These are phyloP conservation scores for Plemyria rubiginata DNA, from an alignment of 2,888 invertebrate genomes.

Conservation along the genomic window DNA sequence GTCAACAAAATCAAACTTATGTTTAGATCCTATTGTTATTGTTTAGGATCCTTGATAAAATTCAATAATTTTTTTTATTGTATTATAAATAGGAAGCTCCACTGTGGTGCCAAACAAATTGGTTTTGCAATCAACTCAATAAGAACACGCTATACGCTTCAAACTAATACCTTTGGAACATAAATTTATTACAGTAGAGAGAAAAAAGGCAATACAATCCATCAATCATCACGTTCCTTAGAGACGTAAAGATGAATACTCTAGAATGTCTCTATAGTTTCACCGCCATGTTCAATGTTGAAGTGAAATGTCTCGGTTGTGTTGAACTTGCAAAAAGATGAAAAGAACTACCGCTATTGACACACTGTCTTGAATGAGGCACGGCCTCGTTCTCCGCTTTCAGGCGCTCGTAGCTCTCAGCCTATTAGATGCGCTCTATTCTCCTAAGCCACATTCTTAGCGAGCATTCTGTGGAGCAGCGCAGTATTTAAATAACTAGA, in stretches of 20 bases:
- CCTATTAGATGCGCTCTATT: slow-evolving; percentile 57
- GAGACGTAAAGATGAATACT: background rate
- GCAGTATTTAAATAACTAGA: slow-evolving; percentile 10
- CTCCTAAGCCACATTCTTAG: slow-evolving; percentile 48
- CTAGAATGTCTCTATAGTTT: background rate
- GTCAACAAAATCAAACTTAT: too few relatives aligned
- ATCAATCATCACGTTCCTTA: background rate
- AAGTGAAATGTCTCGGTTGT: slow-evolving; percentile 55
- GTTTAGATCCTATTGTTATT: too few relatives aligned
- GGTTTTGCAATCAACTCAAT: too few relatives aligned
- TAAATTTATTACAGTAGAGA: too few relatives aligned
- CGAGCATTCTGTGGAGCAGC: slow-evolving; percentile 41
- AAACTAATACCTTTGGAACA: too few relatives aligned
- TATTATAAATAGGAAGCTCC: too few relatives aligned
- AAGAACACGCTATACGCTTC: too few relatives aligned
- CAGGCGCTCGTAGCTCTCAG: slow-evolving; percentile 59
- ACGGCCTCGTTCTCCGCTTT: slow-evolving; percentile 73
- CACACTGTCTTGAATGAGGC: slow-evolving; percentile 70
- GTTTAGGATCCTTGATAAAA: too few relatives aligned
- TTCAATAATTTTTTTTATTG: too few relatives aligned
- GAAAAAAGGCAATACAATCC: background rate
- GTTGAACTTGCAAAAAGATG: slow-evolving; percentile 62
- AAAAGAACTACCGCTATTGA: slow-evolving; percentile 73
- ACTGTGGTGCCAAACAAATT: too few relatives aligned
- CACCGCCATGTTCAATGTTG: slow-evolving; percentile 5